Evolutionary conservation across 2,888 invertebrate genomes (phyloP).

Genomic region (Dryobota labecula): DNA sequence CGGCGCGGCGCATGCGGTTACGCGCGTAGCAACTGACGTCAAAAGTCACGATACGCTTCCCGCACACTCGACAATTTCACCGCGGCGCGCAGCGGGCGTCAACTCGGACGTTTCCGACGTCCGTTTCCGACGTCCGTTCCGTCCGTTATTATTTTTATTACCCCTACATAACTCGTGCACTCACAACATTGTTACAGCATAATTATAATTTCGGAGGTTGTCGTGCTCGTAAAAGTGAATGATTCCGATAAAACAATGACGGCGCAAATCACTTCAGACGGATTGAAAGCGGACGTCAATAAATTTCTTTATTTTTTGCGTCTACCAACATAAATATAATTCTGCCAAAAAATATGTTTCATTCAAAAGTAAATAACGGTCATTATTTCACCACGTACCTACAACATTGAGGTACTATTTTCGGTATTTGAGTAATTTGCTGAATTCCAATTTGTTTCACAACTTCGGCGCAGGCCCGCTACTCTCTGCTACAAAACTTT

Average conservation of each 20-base stretch:
- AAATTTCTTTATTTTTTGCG: background rate
- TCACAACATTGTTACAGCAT: constrained; percentile 62
- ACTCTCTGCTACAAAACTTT: constrained; percentile 66
- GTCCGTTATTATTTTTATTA: constrained; percentile 77
- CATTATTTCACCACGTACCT: constrained; percentile 1
- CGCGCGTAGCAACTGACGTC: constrained; percentile 56
- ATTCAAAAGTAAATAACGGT: constrained; percentile 9
- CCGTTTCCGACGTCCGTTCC: constrained; percentile 73
- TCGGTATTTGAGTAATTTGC: constrained; percentile 64
- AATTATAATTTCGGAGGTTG: constrained; percentile 49
- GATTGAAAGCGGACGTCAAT: background rate
- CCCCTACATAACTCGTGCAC: constrained; percentile 66
- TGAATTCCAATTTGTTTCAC: constrained; percentile 63
- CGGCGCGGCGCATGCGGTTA: constrained; percentile 43
- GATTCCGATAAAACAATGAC: constrained; percentile 24
- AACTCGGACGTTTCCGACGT: constrained; percentile 71
- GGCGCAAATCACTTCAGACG: background rate
- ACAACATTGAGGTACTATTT: constrained; percentile 40
- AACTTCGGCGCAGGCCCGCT: constrained; percentile 54
- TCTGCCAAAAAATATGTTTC: background rate
- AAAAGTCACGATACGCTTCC: constrained; percentile 62
- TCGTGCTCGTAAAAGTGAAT: constrained; percentile 11
- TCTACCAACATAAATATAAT: background rate
- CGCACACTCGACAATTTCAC: constrained; percentile 71
- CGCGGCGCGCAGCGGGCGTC: constrained; percentile 68